Percentiles rank a stretch among this genome's conserved stretches.
Evolutionary conservation across 2,113 vertebrate species (phyloP).

Genomic region (Gobius niger): DNA sequence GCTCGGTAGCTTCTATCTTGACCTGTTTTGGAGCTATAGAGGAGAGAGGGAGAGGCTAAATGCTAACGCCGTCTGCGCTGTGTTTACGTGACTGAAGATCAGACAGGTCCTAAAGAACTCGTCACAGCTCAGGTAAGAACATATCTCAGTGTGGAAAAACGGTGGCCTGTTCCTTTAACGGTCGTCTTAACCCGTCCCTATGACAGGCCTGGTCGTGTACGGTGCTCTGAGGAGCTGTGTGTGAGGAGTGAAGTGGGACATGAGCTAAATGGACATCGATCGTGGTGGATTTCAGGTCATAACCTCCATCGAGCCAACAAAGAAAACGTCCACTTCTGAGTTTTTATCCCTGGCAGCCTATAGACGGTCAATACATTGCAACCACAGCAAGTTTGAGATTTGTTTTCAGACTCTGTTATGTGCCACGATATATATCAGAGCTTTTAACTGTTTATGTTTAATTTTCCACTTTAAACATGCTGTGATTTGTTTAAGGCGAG

Average conservation of each 20-base stretch:
- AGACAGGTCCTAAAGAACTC: too few species aligned
- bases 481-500: too few species aligned
- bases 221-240: not conserved
- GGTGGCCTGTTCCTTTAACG: too few species aligned
- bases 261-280: constrained; percentile 14
- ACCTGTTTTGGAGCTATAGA: too few species aligned
- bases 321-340: not conserved
- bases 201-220: not conserved
- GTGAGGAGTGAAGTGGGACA: not conserved
- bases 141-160: too few species aligned
- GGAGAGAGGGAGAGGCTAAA: too few species aligned
- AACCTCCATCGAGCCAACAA: not conserved
- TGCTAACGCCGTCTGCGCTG: too few species aligned
- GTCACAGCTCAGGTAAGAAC: too few species aligned
- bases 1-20: too few species aligned
- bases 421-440: not conserved
- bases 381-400: not conserved
- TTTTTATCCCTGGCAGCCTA: not conserved
- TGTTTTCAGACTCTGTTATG: not conserved
- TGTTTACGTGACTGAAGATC: too few species aligned
- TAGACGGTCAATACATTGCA: not conserved
- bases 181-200: too few species aligned
- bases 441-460: not conserved
- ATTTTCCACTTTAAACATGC: not conserved
- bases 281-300: constrained; percentile 17